phyloP scores from a whole-genome alignment of 2,888 invertebrate species.

The Cartodere bifasciata region DNA sequence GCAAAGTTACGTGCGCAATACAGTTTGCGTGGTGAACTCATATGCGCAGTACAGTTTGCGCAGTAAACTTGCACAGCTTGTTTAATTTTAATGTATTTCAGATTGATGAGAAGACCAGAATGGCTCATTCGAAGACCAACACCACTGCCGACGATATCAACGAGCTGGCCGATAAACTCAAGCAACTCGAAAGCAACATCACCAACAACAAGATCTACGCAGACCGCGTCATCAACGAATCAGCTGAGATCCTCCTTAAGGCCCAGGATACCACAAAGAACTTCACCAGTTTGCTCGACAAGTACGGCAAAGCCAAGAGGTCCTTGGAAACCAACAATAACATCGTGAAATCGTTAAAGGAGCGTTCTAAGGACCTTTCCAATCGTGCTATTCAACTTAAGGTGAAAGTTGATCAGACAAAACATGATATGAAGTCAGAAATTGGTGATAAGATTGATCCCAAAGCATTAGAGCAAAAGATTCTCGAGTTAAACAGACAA shows the following conservation, averaged over 20 bases:
- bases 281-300: conserved; percentile 48
- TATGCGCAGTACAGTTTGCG: no score
- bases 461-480: conserved; percentile 45
- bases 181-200: conserved; percentile 65
- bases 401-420: conserved; percentile 32
- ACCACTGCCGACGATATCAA: conserved; percentile 67
- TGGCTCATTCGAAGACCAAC: conserved; percentile 68
- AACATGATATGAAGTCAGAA: conserved; percentile 28
- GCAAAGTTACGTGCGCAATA: no score
- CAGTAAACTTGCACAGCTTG: no score
- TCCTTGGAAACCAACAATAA: conserved; percentile 59
- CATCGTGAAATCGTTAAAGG: conserved; percentile 65
- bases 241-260: conserved; percentile 56
- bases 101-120: conserved; percentile 69
- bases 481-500: conserved; percentile 46
- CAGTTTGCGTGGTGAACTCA: no score
- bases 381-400: conserved; percentile 74
- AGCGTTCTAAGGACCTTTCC: conserved; percentile 62
- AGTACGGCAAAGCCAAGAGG: conserved; percentile 60
- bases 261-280: conserved; percentile 58
- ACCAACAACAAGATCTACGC: conserved; percentile 73
- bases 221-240: conserved; percentile 66
- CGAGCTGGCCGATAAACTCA: conserved; percentile 54
- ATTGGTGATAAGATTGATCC: conserved; percentile 25
- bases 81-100: conserved; percentile 31